Conservation (phyloP, 1,140 invertebrate genomes). For the Papilio machaon region DNA sequence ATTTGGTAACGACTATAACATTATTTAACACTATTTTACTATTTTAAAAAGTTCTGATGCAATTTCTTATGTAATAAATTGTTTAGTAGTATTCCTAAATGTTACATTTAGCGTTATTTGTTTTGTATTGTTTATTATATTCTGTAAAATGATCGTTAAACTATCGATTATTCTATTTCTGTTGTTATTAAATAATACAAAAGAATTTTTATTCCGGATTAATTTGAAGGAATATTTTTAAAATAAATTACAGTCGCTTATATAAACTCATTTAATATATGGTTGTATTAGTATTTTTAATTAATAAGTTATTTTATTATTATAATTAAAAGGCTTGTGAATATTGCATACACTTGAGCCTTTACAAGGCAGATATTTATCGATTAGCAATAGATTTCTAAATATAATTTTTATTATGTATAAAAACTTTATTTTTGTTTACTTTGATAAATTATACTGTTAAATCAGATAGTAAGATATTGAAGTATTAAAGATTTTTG, state of each 20-base stretch:
- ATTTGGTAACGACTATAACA: not conserved
- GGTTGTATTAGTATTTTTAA: constrained; percentile 50
- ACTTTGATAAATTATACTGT: constrained; percentile 31
- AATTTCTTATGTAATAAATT: too few relatives aligned
- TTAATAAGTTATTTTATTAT: constrained; percentile 43
- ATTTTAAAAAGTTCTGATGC: too few relatives aligned
- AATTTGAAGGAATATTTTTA: not conserved
- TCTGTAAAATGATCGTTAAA: not conserved
- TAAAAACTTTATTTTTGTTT: not conserved
- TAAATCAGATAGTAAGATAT: constrained; percentile 1
- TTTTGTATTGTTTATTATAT: not conserved
- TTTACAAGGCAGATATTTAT: constrained; percentile 19
- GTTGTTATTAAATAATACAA: too few relatives aligned
- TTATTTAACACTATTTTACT: not conserved
- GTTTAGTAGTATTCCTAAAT: not conserved
- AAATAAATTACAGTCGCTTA: not conserved
- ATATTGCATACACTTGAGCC: constrained; percentile 60
- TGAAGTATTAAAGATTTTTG: constrained; percentile 42
- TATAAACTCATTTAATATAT: constrained; percentile 36
- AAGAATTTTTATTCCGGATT: not conserved
- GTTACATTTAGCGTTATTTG: not conserved
- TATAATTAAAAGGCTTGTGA: constrained; percentile 69
- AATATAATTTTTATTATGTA: not conserved
- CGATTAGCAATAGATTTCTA: not conserved
- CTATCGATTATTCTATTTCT: not conserved